These are phyloP conservation scores for Torymus aiolomorphi DNA, from an alignment of 2,888 invertebrate genomes.

Conservation along the genomic window DNA sequence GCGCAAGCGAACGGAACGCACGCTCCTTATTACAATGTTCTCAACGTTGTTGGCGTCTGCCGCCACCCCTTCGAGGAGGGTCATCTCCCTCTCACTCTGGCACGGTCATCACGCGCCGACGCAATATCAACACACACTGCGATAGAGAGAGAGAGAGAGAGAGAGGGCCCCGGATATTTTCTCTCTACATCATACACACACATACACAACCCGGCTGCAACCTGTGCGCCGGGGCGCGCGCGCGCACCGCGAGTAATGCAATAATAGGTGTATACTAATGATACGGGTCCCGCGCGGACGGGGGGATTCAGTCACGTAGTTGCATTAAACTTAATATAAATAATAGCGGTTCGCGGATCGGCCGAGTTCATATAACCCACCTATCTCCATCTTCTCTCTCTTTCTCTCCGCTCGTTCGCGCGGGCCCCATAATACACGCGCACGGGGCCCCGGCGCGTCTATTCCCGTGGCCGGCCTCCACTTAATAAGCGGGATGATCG, in stretches of 20 bases:
- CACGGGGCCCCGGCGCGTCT: neutral
- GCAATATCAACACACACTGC: constrained; percentile 46
- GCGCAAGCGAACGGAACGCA: neutral
- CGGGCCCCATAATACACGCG: constrained; percentile 41
- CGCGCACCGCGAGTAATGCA: constrained; percentile 67
- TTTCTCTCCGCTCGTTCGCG: constrained; percentile 6
- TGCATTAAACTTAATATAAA: constrained; percentile 77
- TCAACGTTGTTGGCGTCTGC: constrained; percentile 52
- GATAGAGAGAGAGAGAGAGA: no score
- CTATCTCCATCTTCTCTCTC: constrained; percentile 66
- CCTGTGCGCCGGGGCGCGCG: constrained; percentile 20
- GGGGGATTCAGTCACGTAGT: constrained; percentile 75
- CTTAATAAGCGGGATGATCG: constrained; percentile 75
- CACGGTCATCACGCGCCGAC: constrained; percentile 38
- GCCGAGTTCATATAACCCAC: constrained; percentile 66
- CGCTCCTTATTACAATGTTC: constrained; percentile 57
- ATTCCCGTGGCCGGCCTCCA: constrained; percentile 68
- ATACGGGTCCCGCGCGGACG: constrained; percentile 68
- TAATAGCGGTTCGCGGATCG: constrained; percentile 75
- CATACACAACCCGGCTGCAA: no score
- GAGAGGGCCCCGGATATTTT: neutral
- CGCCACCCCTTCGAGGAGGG: constrained; percentile 53
- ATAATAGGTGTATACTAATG: constrained; percentile 76
- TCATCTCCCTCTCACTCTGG: constrained; percentile 40
- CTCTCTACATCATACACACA: constrained; percentile 7